A percentile compares a stretch with the other conserved stretches of the same genome.
These are phyloP conservation scores for Pygocentrus nattereri DNA, from an alignment of 2,797 vertebrate species.

Conservation along the genomic window DNA sequence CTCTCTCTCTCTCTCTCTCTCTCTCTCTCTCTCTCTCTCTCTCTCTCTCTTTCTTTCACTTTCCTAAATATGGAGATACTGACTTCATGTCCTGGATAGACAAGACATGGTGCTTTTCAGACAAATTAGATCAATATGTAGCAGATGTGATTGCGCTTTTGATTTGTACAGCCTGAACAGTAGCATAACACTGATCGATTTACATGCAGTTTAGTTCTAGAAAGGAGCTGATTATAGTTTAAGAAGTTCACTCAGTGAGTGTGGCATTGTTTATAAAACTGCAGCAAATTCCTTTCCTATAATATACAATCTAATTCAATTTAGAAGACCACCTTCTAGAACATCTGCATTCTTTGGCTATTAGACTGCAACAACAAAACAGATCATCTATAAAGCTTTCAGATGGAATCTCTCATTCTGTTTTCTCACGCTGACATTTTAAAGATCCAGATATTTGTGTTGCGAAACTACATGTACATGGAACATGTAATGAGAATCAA, in stretches of 20 bases:
- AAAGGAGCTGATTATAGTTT: neutral
- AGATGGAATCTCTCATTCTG: neutral
- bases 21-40: neutral
- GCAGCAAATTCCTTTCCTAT: neutral
- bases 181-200: neutral
- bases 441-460: too few species aligned
- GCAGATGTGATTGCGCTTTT: neutral
- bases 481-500: too few species aligned
- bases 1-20: neutral
- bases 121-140: conserved; percentile 6
- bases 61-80: conserved; percentile 9
- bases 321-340: neutral
- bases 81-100: neutral
- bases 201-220: neutral
- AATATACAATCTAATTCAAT: neutral
- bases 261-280: neutral
- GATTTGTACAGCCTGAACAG: neutral
- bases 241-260: neutral
- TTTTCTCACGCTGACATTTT: neutral
- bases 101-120: neutral
- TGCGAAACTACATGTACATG: too few species aligned
- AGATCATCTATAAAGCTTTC: neutral
- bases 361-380: too few species aligned
- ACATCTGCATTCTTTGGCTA: neutral
- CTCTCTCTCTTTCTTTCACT: conserved; percentile 8